These are phyloP conservation scores for Rhinopomastus cyanomelas DNA, from an alignment of 2,113 vertebrate genomes.

Conservation along the genomic window DNA sequence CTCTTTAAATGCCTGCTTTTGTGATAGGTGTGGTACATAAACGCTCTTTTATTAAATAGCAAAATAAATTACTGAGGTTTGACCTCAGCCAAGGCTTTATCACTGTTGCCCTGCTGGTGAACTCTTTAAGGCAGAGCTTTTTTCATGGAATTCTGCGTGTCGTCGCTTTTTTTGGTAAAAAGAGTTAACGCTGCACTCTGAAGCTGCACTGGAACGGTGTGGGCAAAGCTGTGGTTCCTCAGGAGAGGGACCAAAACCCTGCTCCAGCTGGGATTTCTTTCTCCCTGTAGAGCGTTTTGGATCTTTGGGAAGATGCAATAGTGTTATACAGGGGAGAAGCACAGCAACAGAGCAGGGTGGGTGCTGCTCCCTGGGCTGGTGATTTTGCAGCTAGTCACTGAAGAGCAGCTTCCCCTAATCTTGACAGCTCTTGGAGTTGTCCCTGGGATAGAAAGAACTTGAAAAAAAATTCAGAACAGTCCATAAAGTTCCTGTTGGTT, in stretches of 20 bases:
- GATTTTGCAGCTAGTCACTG: neutral
- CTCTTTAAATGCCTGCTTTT: neutral
- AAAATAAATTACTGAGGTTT: constrained; percentile 67
- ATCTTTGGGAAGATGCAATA: neutral
- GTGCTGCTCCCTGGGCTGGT: neutral
- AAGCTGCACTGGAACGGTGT: neutral
- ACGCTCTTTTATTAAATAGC: constrained; percentile 69
- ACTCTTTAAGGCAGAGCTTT: constrained; percentile 66
- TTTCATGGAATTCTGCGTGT: constrained; percentile 68
- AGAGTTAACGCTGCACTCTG: neutral
- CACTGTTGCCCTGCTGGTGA: constrained; percentile 75
- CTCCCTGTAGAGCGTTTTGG: neutral
- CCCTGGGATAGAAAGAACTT: constrained; percentile 3
- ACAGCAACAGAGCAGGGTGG: neutral
- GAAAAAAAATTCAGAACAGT: neutral
- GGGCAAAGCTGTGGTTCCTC: neutral
- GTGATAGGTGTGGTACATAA: constrained; percentile 38
- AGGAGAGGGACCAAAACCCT: neutral
- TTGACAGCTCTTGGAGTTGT: neutral
- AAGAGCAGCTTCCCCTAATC: constrained; percentile 9
- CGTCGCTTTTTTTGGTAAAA: constrained; percentile 59
- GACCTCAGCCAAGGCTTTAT: constrained; percentile 72
- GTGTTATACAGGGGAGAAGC: neutral
- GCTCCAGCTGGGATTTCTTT: neutral
- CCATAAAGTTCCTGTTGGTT: constrained; percentile 40